These are phyloP conservation scores for Cataglyphis livida DNA, from an alignment of 2,888 invertebrate genomes.

Conservation along the genomic window DNA sequence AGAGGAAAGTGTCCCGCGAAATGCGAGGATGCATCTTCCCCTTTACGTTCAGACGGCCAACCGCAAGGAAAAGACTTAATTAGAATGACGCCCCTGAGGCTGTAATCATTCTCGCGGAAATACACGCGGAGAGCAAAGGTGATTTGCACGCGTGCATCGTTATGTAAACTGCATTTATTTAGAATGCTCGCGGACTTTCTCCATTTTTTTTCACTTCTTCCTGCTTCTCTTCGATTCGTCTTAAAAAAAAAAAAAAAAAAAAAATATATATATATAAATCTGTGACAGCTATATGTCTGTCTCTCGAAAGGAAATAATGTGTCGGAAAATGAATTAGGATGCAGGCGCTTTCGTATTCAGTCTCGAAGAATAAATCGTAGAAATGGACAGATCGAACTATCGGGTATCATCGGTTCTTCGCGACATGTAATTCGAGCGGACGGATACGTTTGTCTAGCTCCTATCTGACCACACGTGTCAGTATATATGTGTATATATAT, in stretches of 20 bases:
- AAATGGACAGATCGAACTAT: slow-evolving; percentile 19
- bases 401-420: slow-evolving; percentile 7
- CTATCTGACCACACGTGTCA: slow-evolving; percentile 39
- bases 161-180: slow-evolving; percentile 42
- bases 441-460: slow-evolving; percentile 31
- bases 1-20: not conserved
- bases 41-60: slow-evolving; percentile 1
- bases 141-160: slow-evolving; percentile 33
- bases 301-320: not conserved
- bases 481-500: not conserved
- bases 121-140: slow-evolving; percentile 34
- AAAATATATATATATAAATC: no score
- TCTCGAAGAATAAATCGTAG: slow-evolving; percentile 32
- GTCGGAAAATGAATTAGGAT: slow-evolving; percentile 31
- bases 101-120: slow-evolving; percentile 39
- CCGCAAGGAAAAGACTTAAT: slow-evolving; percentile 40
- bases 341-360: not conserved
- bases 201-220: not conserved
- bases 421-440: slow-evolving; percentile 34
- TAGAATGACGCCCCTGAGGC: slow-evolving; percentile 32
- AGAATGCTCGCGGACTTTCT: slow-evolving; percentile 23
- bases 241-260: not conserved
- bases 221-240: not conserved
- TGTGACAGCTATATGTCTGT: not conserved
- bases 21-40: not conserved